A percentile compares a stretch with the other conserved stretches of the same genome.
phyloP scores from a whole-genome alignment of 2,888 invertebrate species.

The Tetragnatha montana region DNA sequence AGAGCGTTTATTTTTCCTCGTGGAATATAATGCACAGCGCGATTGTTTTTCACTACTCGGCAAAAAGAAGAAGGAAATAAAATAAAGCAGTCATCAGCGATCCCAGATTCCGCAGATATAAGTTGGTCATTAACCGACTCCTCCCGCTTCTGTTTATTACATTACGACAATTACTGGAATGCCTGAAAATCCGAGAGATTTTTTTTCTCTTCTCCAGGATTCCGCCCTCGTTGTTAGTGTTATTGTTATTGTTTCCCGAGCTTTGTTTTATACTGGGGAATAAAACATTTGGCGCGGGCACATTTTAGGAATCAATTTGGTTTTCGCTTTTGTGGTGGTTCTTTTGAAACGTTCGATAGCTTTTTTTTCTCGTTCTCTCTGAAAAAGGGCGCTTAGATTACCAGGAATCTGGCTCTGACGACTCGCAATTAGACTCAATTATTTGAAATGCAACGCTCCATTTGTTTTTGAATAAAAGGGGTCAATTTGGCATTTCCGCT shows the following conservation, averaged over 20 bases:
- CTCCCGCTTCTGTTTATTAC: constrained; percentile 69
- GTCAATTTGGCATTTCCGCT: constrained; percentile 23
- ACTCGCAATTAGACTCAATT: constrained; percentile 70
- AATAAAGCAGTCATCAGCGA: constrained; percentile 69
- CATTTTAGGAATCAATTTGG: constrained; percentile 70
- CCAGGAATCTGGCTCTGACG: constrained; percentile 66
- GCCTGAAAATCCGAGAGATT: constrained; percentile 60
- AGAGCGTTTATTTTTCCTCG: constrained; percentile 69
- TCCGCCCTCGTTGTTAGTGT: constrained; percentile 63
- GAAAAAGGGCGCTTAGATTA: constrained; percentile 37
- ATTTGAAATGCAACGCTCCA: constrained; percentile 67
- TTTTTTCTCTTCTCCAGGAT: constrained; percentile 39
- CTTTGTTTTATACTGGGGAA: constrained; percentile 68
- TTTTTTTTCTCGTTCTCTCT: constrained; percentile 31
- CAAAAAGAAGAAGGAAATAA: constrained; percentile 62
- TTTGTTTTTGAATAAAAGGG: constrained; percentile 65
- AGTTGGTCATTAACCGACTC: constrained; percentile 67
- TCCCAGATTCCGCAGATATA: constrained; percentile 68
- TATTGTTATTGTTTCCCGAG: constrained; percentile 58
- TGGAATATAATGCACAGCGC: constrained; percentile 68
- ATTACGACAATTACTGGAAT: constrained; percentile 70
- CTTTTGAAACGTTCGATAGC: constrained; percentile 62
- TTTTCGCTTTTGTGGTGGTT: constrained; percentile 56
- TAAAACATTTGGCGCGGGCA: constrained; percentile 69
- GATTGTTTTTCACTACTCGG: constrained; percentile 66